Conservation (phyloP, 2,888 invertebrate genomes). For the Osmoderma eremita region DNA sequence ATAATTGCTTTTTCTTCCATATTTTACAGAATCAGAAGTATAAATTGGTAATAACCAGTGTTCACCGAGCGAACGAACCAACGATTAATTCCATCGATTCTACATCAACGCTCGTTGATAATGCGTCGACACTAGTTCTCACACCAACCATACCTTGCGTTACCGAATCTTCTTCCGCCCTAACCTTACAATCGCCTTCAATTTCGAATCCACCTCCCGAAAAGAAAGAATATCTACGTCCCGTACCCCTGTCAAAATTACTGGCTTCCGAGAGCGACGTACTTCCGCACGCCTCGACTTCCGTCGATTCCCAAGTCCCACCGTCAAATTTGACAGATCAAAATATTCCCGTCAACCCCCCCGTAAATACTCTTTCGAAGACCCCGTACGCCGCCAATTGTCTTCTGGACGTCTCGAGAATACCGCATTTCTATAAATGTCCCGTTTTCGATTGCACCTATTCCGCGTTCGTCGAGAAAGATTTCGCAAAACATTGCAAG, state of each 20-base stretch:
- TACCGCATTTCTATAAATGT: slow-evolving; percentile 68
- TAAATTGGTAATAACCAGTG: too few species aligned
- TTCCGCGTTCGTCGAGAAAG: slow-evolving; percentile 58
- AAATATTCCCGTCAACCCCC: slow-evolving; percentile 23
- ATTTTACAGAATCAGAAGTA: too few species aligned
- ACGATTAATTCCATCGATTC: too few species aligned
- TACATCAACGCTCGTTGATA: too few species aligned
- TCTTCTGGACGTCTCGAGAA: slow-evolving; percentile 59
- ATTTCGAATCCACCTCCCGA: neutral
- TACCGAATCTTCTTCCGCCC: too few species aligned
- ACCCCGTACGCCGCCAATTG: slow-evolving; percentile 50
- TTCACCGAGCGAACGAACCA: too few species aligned
- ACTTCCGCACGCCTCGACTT: neutral
- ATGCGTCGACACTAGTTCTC: too few species aligned
- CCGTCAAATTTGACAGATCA: neutral
- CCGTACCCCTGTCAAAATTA: slow-evolving; percentile 4
- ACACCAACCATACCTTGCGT: neutral
- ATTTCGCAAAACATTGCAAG: slow-evolving; percentile 62
- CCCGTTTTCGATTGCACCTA: slow-evolving; percentile 66
- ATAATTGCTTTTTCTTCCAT: too few species aligned
- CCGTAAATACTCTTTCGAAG: too few species aligned
- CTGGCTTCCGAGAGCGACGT: neutral
- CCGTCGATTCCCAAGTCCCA: neutral
- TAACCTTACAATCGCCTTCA: too few species aligned
- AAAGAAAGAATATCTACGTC: slow-evolving; percentile 23